A percentile compares a stretch with the other conserved stretches of the same genome.
Evolutionary conservation across 92 coral and sea anemone genomes (phyloP).

Genomic region (Palythoa grandiflora): DNA sequence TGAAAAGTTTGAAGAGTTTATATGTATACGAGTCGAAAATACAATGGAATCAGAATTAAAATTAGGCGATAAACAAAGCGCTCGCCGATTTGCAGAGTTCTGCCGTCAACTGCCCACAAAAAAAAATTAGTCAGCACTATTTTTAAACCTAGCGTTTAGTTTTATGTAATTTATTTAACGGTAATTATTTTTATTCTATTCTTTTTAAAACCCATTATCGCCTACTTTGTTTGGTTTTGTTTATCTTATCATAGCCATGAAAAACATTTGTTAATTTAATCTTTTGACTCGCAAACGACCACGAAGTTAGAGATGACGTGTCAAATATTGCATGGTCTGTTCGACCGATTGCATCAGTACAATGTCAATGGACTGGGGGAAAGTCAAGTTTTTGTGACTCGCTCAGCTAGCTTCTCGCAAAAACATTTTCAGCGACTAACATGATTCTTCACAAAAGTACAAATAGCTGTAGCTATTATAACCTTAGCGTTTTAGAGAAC

Average conservation of each 20-base stretch:
- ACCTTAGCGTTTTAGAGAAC: too few relatives aligned
- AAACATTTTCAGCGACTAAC: too few relatives aligned
- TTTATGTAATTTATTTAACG: background rate
- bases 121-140: slow-evolving; percentile 43
- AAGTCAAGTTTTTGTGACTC: background rate
- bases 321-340: slow-evolving; percentile 33
- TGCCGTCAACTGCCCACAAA: background rate
- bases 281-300: background rate
- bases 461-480: too few relatives aligned
- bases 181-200: too few relatives aligned
- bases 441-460: too few relatives aligned
- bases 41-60: too few relatives aligned
- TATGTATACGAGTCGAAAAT: too few relatives aligned
- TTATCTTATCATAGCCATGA: background rate
- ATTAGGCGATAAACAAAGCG: too few relatives aligned
- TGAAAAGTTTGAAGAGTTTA: too few relatives aligned
- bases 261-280: background rate
- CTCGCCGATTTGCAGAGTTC: too few relatives aligned
- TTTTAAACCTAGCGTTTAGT: background rate
- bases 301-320: slow-evolving; percentile 77
- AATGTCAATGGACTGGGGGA: background rate
- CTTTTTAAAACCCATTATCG: background rate
- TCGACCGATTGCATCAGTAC: background rate
- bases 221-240: background rate
- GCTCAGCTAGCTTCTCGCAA: too few relatives aligned